A percentile compares a stretch with the other conserved stretches of the same genome.
Evolutionary conservation across 2,797 vertebrate genomes (phyloP).

Genomic region (Macropus fuliginosus): DNA sequence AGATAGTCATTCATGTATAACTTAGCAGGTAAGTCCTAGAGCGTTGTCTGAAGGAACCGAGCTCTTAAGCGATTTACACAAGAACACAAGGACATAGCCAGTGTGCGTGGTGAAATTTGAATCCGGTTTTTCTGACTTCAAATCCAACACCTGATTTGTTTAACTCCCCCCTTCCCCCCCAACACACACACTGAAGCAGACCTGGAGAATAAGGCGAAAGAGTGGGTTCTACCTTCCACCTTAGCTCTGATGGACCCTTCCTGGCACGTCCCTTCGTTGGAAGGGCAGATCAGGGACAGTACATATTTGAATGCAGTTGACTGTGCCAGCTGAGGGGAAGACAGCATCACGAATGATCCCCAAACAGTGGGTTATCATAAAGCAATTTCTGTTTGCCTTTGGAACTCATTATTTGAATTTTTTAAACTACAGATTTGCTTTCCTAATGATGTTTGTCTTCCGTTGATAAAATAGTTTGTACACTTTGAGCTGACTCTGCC

Average conservation of each 20-base stretch:
- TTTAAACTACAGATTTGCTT: not conserved
- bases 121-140: not conserved
- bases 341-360: not conserved
- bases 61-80: not conserved
- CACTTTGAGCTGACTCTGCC: not conserved
- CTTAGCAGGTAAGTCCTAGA: not conserved
- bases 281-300: not conserved
- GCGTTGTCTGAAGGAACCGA: not conserved
- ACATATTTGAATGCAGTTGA: not conserved
- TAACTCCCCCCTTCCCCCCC: not conserved
- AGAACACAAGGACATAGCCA: not conserved
- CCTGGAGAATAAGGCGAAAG: not conserved
- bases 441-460: not conserved
- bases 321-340: not conserved
- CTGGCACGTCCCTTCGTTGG: not conserved
- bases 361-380: not conserved
- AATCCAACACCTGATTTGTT: not conserved
- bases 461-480: constrained; percentile 1
- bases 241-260: not conserved
- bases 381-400: not conserved
- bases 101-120: not conserved
- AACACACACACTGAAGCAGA: not conserved
- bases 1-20: not conserved
- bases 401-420: not conserved
- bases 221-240: not conserved